Percentiles rank a stretch among this genome's conserved stretches.
phyloP scores from a whole-genome alignment of 2,888 invertebrate genomes.

The Chironomus tentans region DNA sequence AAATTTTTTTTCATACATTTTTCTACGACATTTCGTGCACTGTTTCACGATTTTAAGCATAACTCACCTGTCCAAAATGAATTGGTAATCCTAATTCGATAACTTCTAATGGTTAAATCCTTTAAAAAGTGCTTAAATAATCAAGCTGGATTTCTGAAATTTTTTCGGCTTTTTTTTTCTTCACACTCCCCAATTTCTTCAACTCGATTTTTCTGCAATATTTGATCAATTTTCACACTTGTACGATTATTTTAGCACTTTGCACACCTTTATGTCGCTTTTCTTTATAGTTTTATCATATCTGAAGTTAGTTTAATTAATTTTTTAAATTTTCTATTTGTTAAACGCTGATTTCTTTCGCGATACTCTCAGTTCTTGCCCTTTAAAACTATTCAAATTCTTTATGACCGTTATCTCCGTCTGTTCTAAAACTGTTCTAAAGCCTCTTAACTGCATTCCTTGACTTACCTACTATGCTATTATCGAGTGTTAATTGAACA shows the following conservation, averaged over 20 bases:
- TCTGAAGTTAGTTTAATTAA: background rate
- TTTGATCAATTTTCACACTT: background rate
- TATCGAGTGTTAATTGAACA: too few species aligned
- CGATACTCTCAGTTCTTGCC: background rate
- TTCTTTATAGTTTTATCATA: background rate
- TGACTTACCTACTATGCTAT: too few species aligned
- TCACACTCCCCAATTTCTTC: constrained; percentile 10
- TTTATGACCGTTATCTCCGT: background rate
- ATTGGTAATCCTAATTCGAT: constrained; percentile 12
- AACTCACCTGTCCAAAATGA: constrained; percentile 14
- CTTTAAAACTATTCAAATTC: background rate
- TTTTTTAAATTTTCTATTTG: background rate
- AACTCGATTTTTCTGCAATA: background rate
- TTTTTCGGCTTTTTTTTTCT: constrained; percentile 12
- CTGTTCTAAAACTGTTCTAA: background rate
- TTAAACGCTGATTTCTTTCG: background rate
- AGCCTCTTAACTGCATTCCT: too few species aligned
- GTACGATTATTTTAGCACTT: background rate
- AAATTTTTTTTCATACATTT: background rate
- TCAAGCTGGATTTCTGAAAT: constrained; percentile 10
- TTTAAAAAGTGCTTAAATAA: background rate
- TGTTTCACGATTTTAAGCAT: background rate
- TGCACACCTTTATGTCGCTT: background rate
- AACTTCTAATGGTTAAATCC: background rate
- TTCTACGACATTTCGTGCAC: background rate